Evolutionary conservation across 2,113 vertebrate species (phyloP).

Genomic region (Alethe castanea): DNA sequence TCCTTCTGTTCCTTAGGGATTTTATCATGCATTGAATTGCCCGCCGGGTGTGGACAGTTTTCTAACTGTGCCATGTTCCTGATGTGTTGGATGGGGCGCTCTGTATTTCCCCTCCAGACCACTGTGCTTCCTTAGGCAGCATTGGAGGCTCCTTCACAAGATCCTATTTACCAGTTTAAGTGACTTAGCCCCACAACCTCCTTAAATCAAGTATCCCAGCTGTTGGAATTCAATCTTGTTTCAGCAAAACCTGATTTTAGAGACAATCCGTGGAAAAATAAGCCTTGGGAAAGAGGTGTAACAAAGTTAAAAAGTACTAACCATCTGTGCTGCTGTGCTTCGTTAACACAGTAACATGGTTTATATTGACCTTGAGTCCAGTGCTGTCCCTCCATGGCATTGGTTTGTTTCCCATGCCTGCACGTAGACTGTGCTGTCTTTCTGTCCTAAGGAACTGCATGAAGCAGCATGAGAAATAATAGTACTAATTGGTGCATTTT

Average conservation of each 20-base stretch:
- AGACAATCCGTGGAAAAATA: background rate
- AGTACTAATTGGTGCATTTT: background rate
- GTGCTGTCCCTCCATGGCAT: background rate
- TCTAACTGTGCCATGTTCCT: background rate
- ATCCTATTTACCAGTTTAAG: background rate
- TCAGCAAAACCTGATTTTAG: background rate
- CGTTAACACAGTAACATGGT: accelerated
- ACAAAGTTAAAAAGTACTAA: background rate
- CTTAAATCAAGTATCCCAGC: background rate
- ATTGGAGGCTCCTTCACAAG: background rate
- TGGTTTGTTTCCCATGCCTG: background rate
- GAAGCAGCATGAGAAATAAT: background rate
- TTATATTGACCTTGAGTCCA: background rate
- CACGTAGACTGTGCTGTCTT: background rate
- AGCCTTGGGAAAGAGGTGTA: background rate
- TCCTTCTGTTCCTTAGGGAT: background rate
- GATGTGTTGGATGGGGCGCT: background rate
- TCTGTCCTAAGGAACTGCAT: background rate
- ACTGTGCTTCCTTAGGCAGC: background rate
- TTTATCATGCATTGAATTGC: background rate
- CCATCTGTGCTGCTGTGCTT: background rate
- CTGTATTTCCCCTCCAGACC: background rate
- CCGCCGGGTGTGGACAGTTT: background rate
- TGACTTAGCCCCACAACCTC: background rate
- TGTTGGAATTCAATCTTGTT: background rate